Base-by-base conservation (phyloP, 2,888 invertebrate species). In the Allolobophora icterica region DNA sequence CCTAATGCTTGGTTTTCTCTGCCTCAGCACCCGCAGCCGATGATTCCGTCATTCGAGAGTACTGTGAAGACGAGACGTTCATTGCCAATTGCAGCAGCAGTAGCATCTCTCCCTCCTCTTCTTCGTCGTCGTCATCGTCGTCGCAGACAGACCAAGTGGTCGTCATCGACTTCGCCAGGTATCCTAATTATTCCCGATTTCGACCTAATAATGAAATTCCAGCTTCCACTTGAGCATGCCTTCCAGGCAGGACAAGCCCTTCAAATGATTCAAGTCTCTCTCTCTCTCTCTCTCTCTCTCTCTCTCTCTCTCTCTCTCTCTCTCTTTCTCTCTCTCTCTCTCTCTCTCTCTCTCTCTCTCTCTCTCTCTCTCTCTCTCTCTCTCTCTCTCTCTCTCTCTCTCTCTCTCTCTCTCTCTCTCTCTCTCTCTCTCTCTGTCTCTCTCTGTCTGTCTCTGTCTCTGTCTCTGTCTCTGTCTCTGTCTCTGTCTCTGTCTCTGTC, bases 21-120 rank as follows among this genome's bases (percentile, higher is more conserved):
- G 8, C 33, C 24, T 8, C 90, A 42, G 71, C 38, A 71, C 30
- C 83, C 0, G 34, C 38, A 38, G 87, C 35, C 35, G 87, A 87
- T 87, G 35, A 34, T 35, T 87, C 87, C 21, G 34, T 87, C 87
- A 19, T 87, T 87, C 87, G 87, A 35, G 87, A 87, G 24, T 87
- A 87, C 87, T 87, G 87, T 33, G 87, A 87, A 38, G 87, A 87
- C 35, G 87, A 87, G 87, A 87, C 87, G 34, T 87, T 87, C n/a
- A 33, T 87, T 35, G 87, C 87, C 87, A 87, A 87, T 24, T 87
- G 87, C 87, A 38, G 87, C 87, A 87, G 87, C 38, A 38, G 87
- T 35, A 4, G 1, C 35, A 4, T 6, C 21, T 35, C 35, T 0
- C 35, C 87, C 19, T 35, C 87, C 8, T 21, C 35, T 35, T 87